phyloP scores from a whole-genome alignment of 2,888 invertebrate species.

The Acrocera orbiculus region DNA sequence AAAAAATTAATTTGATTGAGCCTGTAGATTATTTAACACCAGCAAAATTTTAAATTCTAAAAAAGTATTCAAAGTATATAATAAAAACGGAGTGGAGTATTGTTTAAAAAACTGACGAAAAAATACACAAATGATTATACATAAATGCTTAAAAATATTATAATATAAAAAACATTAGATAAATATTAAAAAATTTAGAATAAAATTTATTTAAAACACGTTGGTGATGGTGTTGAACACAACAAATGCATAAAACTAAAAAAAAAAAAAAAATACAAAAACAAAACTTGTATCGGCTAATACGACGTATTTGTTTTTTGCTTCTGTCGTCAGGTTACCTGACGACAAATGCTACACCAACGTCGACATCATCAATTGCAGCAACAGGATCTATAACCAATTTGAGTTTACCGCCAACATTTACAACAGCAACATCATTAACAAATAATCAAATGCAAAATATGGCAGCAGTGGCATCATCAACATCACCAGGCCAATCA shows the following conservation, averaged over 20 bases:
- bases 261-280: slow-evolving; percentile 14
- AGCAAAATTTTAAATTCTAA: slow-evolving; percentile 2
- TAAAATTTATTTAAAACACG: slow-evolving; percentile 15
- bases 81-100: slow-evolving; percentile 4
- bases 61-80: slow-evolving; percentile 2
- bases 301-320: slow-evolving; percentile 32
- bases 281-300: slow-evolving; percentile 28
- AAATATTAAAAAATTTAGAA: too few relatives aligned
- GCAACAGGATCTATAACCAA: slow-evolving; percentile 5
- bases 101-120: too few relatives aligned
- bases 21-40: slow-evolving; percentile 5
- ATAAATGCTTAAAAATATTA: too few relatives aligned
- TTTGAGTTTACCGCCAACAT: too few relatives aligned
- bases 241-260: slow-evolving; percentile 13
- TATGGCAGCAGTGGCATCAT: slow-evolving; percentile 12
- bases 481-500: slow-evolving; percentile 17
- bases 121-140: too few relatives aligned
- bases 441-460: slow-evolving; percentile 9
- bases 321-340: slow-evolving; percentile 35
- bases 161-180: too few relatives aligned
- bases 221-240: slow-evolving; percentile 26
- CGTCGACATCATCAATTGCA: slow-evolving; percentile 6
- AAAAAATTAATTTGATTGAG: too few relatives aligned
- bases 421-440: slow-evolving; percentile 8
- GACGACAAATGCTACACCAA: slow-evolving; percentile 27